Conservation (phyloP, 2,888 invertebrate genomes). For the Microctonus hyperodae region DNA sequence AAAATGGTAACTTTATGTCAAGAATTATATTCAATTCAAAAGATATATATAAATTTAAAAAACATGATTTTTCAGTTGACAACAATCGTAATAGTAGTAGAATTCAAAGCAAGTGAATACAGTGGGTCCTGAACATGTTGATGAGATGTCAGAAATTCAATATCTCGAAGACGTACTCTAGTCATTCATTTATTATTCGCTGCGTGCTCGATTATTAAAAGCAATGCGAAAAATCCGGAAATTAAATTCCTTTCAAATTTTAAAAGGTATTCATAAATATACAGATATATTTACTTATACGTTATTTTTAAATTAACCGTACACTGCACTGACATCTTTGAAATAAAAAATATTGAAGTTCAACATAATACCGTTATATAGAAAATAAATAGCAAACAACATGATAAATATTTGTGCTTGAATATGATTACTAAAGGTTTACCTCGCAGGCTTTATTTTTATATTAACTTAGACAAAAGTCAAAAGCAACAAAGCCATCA, state of each 20-base stretch:
- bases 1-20: not conserved
- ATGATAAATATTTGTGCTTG: no score
- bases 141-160: constrained; percentile 3
- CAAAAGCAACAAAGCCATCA: not conserved
- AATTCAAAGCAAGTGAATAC: not conserved
- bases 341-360: not conserved
- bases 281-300: not conserved
- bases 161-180: constrained; percentile 5
- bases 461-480: not conserved
- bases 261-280: no score
- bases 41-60: not conserved
- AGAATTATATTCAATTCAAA: not conserved
- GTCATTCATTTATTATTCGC: not conserved
- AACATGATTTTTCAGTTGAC: not conserved
- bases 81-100: not conserved
- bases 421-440: no score
- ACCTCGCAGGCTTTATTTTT: no score
- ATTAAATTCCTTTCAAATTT: constrained; percentile 4
- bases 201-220: not conserved
- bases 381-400: no score
- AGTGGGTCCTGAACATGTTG: not conserved
- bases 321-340: not conserved
- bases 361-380: no score
- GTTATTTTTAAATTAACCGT: not conserved
- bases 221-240: constrained; percentile 4